Base-by-base conservation (phyloP, 2,888 invertebrate species). In the Parnassius mnemosyne region DNA sequence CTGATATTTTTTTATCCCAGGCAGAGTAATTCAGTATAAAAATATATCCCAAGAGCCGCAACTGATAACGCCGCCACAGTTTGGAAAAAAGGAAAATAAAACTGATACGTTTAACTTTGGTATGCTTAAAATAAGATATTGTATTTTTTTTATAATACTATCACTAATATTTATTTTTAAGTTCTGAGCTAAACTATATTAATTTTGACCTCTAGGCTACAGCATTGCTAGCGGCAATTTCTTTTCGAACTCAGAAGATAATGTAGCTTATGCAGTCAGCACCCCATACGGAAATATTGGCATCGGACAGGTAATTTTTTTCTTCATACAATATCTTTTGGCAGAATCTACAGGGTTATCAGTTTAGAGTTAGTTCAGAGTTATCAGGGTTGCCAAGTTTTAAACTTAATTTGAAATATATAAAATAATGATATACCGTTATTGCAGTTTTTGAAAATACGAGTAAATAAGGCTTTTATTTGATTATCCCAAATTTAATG, bases 141-240 rank as follows among this genome's bases (percentile, higher is more conserved):
- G 20, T 20, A 2, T 43, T 52, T 10, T 60, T 42, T 9, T 16
- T 46, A 44, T 55, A 34, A 5, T 34, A 34, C 0, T 34, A 34
- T 34, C 7, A 34, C 34, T 1, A 34, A 34, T 34, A 34, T 34
- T 34, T 34, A 7, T 34, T 34, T 34, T 1, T 7, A 7, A 34
- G 5, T 34, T 7, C 34, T 34, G 34, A 34, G 3, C 7, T 34
- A 5, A 34, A 20, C 20, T 2, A 20, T 20, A 16, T 9, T 13
- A 52, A 25, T 49, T 49, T 41, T 9, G 25, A 47, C 16, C 49
- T 60, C 60, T 65, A 87, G 87, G 87, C 7, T 85, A 85, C 68
- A 75, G 81, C 50, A 74, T 86, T 1, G 72, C 78, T 3, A 68
- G 71, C 44, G 86, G 86, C 0, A 20, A 66, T 3, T 85, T 80